phyloP scores from a whole-genome alignment of 2,888 invertebrate genomes.

The Eurytoma californica region DNA sequence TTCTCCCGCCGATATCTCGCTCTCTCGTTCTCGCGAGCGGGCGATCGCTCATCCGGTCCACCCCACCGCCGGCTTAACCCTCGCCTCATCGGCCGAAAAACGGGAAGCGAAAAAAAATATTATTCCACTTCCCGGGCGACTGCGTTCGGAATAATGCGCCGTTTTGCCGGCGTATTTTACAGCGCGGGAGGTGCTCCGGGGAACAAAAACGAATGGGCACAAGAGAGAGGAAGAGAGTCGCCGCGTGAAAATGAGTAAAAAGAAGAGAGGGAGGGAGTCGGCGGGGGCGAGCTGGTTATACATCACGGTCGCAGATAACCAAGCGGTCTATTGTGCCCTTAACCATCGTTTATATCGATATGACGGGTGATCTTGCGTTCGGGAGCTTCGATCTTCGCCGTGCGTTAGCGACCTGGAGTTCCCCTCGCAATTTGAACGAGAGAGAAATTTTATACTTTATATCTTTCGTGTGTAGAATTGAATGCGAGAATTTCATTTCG shows the following conservation, averaged over 20 bases:
- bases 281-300: constrained; percentile 57
- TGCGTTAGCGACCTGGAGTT: neutral
- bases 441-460: constrained; percentile 1
- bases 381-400: neutral
- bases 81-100: constrained; percentile 26
- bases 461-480: no score
- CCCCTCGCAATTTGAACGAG: neutral
- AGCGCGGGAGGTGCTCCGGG: constrained; percentile 4
- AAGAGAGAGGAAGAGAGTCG: neutral
- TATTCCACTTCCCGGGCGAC: constrained; percentile 55
- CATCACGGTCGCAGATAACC: constrained; percentile 63
- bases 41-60: no score
- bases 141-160: constrained; percentile 59
- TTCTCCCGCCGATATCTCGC: constrained; percentile 46
- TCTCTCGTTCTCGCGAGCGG: neutral
- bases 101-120: constrained; percentile 56
- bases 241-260: constrained; percentile 15
- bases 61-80: neutral
- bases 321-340: constrained; percentile 62
- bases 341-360: constrained; percentile 64
- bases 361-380: constrained; percentile 60
- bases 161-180: constrained; percentile 55
- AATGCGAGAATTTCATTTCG: no score
- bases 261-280: constrained; percentile 23
- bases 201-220: constrained; percentile 4